Evolutionary conservation across 1,140 invertebrate genomes (phyloP).

Genomic region (Drosophila setifemur): DNA sequence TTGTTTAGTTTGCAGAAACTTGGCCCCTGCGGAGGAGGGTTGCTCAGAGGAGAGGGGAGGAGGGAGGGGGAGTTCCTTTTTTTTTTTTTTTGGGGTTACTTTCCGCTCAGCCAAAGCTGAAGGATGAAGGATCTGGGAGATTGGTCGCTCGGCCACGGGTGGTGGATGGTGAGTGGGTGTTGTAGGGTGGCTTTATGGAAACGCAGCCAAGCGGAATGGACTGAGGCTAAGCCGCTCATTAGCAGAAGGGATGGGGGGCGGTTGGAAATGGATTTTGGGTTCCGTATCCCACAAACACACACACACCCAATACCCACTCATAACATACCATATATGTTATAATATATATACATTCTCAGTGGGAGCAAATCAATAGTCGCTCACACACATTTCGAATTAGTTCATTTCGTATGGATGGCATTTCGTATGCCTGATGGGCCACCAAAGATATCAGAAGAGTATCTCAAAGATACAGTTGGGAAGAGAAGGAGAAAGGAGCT

Average conservation of each 20-base stretch:
- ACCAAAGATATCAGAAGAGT: slow-evolving; percentile 1
- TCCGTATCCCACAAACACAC: not conserved
- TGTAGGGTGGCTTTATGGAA: slow-evolving; percentile 34
- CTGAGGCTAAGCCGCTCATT: slow-evolving; percentile 59
- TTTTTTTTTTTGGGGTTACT: slow-evolving; percentile 51
- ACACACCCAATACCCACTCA: too few species aligned
- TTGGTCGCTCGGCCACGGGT: too few species aligned
- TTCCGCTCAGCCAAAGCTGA: not conserved
- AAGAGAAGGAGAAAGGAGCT: not conserved
- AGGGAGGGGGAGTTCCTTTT: slow-evolving; percentile 19
- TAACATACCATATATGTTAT: not conserved
- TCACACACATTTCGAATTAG: slow-evolving; percentile 49
- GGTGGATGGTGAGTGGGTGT: too few species aligned
- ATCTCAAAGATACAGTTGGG: slow-evolving; percentile 6
- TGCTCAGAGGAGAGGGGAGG: not conserved
- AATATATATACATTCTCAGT: not conserved
- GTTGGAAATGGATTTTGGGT: slow-evolving; percentile 31
- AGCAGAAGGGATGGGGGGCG: slow-evolving; percentile 28
- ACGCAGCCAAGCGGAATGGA: slow-evolving; percentile 61
- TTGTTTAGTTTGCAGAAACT: slow-evolving; percentile 67
- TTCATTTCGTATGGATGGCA: slow-evolving; percentile 38
- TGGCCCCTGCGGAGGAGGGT: slow-evolving; percentile 11
- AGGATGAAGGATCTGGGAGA: not conserved
- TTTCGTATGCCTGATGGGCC: slow-evolving; percentile 26
- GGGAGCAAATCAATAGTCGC: slow-evolving; percentile 39